Conservation (phyloP, 1,140 invertebrate genomes). For the Prorops nasuta region DNA sequence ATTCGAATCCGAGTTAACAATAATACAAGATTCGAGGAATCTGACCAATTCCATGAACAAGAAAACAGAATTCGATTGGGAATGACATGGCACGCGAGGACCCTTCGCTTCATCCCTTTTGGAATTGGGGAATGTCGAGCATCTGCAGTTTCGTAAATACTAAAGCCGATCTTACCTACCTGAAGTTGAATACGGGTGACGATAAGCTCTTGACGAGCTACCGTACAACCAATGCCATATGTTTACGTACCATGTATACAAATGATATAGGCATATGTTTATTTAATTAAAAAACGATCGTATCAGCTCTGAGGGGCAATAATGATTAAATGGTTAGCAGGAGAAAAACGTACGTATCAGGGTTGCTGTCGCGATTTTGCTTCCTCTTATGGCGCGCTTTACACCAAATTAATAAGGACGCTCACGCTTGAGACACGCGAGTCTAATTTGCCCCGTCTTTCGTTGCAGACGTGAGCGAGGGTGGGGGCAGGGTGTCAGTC, state of each 20-base stretch:
- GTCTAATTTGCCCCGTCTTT: not conserved
- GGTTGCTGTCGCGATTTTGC: too few species aligned
- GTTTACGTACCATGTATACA: too few species aligned
- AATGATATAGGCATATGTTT: too few species aligned
- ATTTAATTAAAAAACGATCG: too few species aligned
- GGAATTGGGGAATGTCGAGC: slow-evolving; percentile 42
- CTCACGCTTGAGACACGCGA: not conserved
- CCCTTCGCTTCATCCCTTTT: slow-evolving; percentile 17
- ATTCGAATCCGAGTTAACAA: too few species aligned
- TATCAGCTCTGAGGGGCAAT: too few species aligned
- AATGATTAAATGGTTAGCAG: too few species aligned
- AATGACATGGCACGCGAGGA: slow-evolving; percentile 40
- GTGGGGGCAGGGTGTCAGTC: not conserved
- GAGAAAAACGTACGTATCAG: too few species aligned
- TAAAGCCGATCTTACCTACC: slow-evolving; percentile 32
- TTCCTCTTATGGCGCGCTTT: not conserved
- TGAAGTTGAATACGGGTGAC: slow-evolving; percentile 8
- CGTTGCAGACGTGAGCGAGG: not conserved
- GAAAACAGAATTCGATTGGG: slow-evolving; percentile 53
- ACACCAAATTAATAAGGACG: not conserved
- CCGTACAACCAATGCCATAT: too few species aligned
- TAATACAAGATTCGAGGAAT: too few species aligned
- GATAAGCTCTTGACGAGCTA: too few species aligned
- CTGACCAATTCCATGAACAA: slow-evolving; percentile 37
- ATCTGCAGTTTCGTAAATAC: slow-evolving; percentile 48